Evolutionary conservation across 2,797 vertebrate genomes (phyloP).

Genomic region (Myioborus melanocephalus): DNA sequence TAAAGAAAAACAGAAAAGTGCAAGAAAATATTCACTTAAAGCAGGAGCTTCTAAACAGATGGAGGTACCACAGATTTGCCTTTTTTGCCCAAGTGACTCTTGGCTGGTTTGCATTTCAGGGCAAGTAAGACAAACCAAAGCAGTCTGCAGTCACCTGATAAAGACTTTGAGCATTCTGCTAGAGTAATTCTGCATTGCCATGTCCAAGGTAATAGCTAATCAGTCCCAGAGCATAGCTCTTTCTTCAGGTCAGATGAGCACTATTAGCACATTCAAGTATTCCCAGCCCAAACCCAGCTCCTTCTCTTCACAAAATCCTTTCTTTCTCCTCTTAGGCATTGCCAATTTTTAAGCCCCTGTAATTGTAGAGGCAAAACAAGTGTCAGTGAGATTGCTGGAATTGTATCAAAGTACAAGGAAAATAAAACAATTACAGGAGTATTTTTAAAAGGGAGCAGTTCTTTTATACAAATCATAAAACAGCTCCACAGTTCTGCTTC

Average conservation of each 20-base stretch:
- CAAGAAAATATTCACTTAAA: neutral
- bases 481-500: neutral
- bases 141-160: neutral
- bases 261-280: neutral
- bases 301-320: neutral
- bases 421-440: neutral
- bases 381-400: neutral
- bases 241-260: neutral
- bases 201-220: neutral
- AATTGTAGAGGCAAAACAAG: neutral
- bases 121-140: neutral
- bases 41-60: neutral
- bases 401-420: neutral
- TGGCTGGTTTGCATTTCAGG: neutral
- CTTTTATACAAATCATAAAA: neutral
- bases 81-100: neutral
- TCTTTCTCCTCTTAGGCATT: neutral
- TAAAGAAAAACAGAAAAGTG: neutral
- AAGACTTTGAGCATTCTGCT: neutral
- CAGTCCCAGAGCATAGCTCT: neutral
- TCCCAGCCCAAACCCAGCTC: neutral
- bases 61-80: neutral
- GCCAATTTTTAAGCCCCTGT: neutral
- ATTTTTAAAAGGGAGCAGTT: neutral
- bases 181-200: neutral